Evolutionary conservation across 2,888 invertebrate genomes (phyloP), one percentile per base, ranked within the genome.

Genomic region (Netelia inedita): DNA sequence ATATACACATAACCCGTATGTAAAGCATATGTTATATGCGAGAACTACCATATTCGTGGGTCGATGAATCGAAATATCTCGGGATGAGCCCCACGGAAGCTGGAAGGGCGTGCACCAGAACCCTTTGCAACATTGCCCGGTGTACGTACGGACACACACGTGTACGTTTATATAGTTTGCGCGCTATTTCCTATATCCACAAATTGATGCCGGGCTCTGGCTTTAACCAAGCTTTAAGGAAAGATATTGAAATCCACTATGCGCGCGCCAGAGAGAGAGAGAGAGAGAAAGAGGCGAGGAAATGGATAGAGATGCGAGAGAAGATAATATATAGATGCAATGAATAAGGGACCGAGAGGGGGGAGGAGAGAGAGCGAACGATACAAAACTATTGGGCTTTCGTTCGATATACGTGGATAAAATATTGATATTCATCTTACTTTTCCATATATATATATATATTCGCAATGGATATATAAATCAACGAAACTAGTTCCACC

Each of bases 201-300:
- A 86, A 90, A 90, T 89, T 86, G 88, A 74, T 76, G 57, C 82
- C 79, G 87, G 63, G 72, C 86, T 53, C 68, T 57, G 75, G 86
- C 83, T 89, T 88, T 85, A 68, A 61, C 68, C 76, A 21, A 73
- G 85, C 75, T 88, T 78, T 88, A 82, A 86, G 84, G 65, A 68
- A 87, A 88, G 89, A 88, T 87, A 88, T 89, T 87, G 88, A 88
- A 89, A 89, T 87, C 87, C 75, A 65, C 35, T 21, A 50, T 11
- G 41, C 35, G 5, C 35, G 5, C 35, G 35, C 19, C n/a, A 28
- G 9, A 10, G 28, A 57, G 72, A 6, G 55, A 82, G 74, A 35
- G 59, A 59, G 65, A n/a, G 35, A 59, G 16, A 19, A 11, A 1
- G 55, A 53, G n/a, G 50, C 16, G 28, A n/a, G 50, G 55, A 35